These are phyloP conservation scores for Calosoma granatense DNA, from an alignment of 1,140 invertebrate genomes.

Conservation along the genomic window DNA sequence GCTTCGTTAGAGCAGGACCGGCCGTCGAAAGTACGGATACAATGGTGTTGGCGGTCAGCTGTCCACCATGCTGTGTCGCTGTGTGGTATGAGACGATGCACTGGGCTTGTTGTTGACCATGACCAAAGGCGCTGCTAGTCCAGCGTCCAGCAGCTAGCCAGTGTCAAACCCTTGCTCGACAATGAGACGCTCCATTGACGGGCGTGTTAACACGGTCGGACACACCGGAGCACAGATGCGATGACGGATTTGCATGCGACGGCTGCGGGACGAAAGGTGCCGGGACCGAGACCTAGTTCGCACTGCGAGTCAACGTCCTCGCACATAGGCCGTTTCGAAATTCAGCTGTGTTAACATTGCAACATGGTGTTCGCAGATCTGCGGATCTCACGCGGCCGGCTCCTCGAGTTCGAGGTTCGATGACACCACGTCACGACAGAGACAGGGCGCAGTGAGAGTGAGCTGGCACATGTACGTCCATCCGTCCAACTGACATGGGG, in stretches of 20 bases:
- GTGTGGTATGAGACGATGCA: neutral
- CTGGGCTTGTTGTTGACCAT: neutral
- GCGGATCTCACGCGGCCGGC: constrained; percentile 12
- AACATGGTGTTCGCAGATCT: constrained; percentile 18
- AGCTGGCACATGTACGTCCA: neutral
- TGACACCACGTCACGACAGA: constrained; percentile 27
- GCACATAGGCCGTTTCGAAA: constrained; percentile 10
- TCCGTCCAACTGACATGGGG: neutral
- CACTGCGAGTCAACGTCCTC: constrained; percentile 26
- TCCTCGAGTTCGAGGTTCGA: constrained; percentile 22
- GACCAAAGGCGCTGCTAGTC: neutral
- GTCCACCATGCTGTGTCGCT: constrained; percentile 2
- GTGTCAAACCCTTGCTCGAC: neutral
- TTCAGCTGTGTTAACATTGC: constrained; percentile 23
- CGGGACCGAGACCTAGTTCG: constrained; percentile 26
- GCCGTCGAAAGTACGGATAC: constrained; percentile 7
- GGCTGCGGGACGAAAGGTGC: constrained; percentile 9
- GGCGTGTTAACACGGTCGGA: constrained; percentile 6
- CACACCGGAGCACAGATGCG: neutral
- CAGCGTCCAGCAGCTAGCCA: neutral
- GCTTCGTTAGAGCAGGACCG: constrained; percentile 13
- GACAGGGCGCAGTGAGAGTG: neutral
- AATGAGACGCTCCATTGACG: constrained; percentile 2
- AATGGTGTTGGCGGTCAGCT: constrained; percentile 10
- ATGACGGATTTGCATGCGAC: neutral